Percentiles rank a stretch among this genome's conserved stretches.
These are phyloP conservation scores for Notocelia uddmanniana DNA, from an alignment of 2,888 invertebrate genomes.

Conservation along the genomic window DNA sequence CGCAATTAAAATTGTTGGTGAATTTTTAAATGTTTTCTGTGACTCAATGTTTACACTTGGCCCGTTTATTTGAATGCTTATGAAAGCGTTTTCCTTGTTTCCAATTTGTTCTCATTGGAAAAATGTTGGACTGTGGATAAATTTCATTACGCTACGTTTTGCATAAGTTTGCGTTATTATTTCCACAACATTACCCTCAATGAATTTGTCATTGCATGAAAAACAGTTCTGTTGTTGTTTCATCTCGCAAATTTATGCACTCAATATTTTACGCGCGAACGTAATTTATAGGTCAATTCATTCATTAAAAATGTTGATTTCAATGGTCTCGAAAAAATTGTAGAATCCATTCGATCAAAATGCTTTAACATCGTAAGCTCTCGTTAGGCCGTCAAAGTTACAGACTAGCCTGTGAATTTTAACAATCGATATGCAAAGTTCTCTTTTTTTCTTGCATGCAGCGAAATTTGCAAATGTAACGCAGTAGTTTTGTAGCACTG, in stretches of 20 bases:
- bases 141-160: conserved; percentile 18
- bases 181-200: conserved; percentile 21
- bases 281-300: neutral
- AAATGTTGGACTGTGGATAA: conserved; percentile 26
- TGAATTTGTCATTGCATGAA: conserved; percentile 27
- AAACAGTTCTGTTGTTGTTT: conserved; percentile 15
- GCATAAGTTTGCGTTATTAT: conserved; percentile 27
- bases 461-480: conserved; percentile 21
- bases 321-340: neutral
- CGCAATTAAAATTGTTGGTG: neutral
- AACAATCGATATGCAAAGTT: conserved; percentile 31
- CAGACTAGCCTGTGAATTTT: conserved; percentile 28
- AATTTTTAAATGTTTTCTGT: conserved; percentile 8
- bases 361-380: conserved; percentile 3
- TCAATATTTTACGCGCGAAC: neutral
- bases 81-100: conserved; percentile 26
- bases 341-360: neutral
- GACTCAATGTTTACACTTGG: neutral
- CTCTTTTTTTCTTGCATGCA: conserved; percentile 31
- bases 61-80: conserved; percentile 1
- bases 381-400: conserved; percentile 33
- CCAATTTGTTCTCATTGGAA: conserved; percentile 13
- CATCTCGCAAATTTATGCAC: neutral
- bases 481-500: conserved; percentile 24
- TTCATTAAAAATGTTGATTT: neutral